A percentile compares a stretch with the other conserved stretches of the same genome.
Evolutionary conservation across 2,888 invertebrate genomes (phyloP).

Genomic region (Troides helena): DNA sequence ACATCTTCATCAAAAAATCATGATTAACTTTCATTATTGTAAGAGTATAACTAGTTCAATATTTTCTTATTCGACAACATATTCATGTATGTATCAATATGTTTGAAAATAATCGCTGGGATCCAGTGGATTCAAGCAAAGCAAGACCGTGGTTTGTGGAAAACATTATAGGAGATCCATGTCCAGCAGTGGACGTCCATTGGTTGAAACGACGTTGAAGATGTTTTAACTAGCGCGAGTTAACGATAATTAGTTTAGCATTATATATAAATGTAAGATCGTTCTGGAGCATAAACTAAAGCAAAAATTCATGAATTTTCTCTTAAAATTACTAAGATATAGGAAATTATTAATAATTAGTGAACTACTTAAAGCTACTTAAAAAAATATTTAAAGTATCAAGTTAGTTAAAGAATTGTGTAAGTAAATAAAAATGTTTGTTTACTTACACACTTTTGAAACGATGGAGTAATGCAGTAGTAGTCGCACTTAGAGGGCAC

Average conservation of each 20-base stretch:
- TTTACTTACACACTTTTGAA: background rate
- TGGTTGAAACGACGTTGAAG: no score
- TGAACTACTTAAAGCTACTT: no score
- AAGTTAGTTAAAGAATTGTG: background rate
- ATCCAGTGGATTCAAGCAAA: no score
- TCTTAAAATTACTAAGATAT: background rate
- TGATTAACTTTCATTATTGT: no score
- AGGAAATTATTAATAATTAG: background rate
- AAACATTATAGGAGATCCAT: no score
- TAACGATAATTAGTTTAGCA: background rate
- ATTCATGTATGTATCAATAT: background rate
- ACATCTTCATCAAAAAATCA: no score
- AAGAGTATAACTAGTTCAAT: background rate
- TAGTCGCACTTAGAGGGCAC: background rate
- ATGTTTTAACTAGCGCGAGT: background rate
- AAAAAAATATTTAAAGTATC: background rate
- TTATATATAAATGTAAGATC: background rate
- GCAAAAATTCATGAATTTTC: background rate
- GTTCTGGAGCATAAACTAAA: background rate
- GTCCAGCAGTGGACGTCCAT: no score
- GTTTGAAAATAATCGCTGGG: background rate
- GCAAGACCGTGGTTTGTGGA: no score
- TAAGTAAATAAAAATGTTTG: background rate
- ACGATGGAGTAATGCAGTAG: background rate
- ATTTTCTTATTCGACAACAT: background rate